Conservation (phyloP, 2,113 vertebrate genomes). For the Tychaedon coryphoeus region DNA sequence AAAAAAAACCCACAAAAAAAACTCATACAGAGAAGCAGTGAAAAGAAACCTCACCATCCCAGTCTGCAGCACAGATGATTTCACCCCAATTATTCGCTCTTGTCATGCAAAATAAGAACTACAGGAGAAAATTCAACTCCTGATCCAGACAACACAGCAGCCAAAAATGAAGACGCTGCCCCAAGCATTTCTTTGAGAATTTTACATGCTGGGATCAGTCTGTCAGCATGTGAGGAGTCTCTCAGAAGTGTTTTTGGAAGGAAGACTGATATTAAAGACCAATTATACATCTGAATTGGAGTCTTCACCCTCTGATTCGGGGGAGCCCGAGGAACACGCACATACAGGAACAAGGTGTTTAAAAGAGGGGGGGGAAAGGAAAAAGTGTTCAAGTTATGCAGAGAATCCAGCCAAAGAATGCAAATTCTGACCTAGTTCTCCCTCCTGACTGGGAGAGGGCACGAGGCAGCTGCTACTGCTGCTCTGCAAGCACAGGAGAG, state of each 20-base stretch:
- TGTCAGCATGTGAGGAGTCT: neutral
- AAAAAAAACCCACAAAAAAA: rapidly evolving
- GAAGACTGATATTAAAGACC: neutral
- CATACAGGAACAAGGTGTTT: rapidly evolving
- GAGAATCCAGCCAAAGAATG: neutral
- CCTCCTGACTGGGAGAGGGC: conserved; percentile 18
- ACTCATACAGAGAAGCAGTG: rapidly evolving
- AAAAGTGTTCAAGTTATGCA: neutral
- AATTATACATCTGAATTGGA: neutral
- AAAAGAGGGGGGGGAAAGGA: rapidly evolving
- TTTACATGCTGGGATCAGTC: neutral
- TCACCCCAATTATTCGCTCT: conserved; percentile 15
- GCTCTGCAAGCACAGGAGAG: neutral
- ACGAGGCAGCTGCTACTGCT: neutral
- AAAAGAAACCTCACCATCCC: neutral
- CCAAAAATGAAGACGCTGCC: neutral
- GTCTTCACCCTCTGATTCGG: neutral
- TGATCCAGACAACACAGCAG: neutral
- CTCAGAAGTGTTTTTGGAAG: neutral
- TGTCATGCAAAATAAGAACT: conserved; percentile 18
- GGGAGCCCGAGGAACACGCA: neutral
- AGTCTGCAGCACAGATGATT: neutral
- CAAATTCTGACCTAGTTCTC: conserved; percentile 59
- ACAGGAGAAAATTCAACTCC: neutral
- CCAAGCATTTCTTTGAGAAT: neutral